Conservation (phyloP, 2,888 invertebrate species). For the Magallana nippona region DNA sequence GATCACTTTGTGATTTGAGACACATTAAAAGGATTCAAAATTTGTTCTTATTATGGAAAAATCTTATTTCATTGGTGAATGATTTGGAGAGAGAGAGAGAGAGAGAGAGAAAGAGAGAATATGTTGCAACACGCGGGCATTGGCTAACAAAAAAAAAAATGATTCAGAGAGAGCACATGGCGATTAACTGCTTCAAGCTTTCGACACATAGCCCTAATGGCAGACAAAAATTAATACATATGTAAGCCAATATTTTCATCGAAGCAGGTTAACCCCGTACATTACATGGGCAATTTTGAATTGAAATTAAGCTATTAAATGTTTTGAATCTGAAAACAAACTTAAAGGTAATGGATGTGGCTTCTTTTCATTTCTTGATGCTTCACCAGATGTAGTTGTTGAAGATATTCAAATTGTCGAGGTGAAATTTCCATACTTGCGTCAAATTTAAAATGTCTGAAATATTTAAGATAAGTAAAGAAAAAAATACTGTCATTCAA, state of each 20-base stretch:
- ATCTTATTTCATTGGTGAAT: too few relatives aligned
- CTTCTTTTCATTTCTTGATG: conserved; percentile 53
- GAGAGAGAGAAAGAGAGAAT: too few relatives aligned
- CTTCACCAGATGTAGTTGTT: conserved; percentile 53
- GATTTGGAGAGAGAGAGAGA: too few relatives aligned
- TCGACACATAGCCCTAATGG: conserved; percentile 47
- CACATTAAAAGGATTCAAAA: too few relatives aligned
- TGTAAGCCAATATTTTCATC: conserved; percentile 38
- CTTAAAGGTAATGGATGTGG: conserved; percentile 42
- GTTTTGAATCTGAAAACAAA: conserved; percentile 40
- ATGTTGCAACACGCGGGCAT: conserved; percentile 46
- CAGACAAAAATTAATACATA: not conserved
- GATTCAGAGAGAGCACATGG: conserved; percentile 47
- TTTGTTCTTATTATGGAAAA: too few relatives aligned
- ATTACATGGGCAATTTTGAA: conserved; percentile 55
- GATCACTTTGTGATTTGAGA: too few relatives aligned
- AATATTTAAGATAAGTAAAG: conserved; percentile 44
- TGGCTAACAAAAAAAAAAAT: conserved; percentile 25
- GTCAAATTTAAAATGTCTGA: conserved; percentile 41
- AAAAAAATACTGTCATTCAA: not conserved
- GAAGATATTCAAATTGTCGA: conserved; percentile 47
- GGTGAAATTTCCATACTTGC: conserved; percentile 56
- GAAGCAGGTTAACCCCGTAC: conserved; percentile 18
- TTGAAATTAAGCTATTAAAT: conserved; percentile 36
- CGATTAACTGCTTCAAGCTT: conserved; percentile 56